These are phyloP conservation scores for Geophilus truncorum DNA, from an alignment of 2,888 invertebrate genomes.

Conservation along the genomic window DNA sequence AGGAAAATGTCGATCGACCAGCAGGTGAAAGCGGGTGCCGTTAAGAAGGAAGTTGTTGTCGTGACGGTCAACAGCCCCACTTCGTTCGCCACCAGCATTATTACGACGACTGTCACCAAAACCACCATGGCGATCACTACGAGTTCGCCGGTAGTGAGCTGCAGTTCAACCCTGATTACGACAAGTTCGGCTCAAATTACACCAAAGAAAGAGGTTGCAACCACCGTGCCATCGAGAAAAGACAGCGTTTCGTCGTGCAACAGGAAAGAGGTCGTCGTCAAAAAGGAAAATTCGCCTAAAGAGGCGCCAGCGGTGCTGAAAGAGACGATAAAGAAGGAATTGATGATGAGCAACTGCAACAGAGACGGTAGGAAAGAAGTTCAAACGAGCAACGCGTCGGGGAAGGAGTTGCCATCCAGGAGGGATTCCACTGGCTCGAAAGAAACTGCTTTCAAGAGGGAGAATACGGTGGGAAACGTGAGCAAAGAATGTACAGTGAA, in stretches of 20 bases:
- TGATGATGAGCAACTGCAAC: slow-evolving; percentile 31
- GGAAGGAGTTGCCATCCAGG: slow-evolving; percentile 29
- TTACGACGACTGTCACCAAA: slow-evolving; percentile 1
- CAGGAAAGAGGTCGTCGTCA: slow-evolving; percentile 27
- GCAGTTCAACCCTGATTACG: not conserved
- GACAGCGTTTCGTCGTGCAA: not conserved
- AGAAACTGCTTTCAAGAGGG: slow-evolving; percentile 34
- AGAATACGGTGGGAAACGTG: slow-evolving; percentile 23
- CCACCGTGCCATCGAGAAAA: not conserved
- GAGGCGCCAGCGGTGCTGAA: not conserved
- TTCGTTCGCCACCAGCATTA: not conserved
- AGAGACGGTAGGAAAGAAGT: slow-evolving; percentile 18
- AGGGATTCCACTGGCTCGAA: slow-evolving; percentile 28
- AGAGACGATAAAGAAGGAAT: slow-evolving; percentile 29
- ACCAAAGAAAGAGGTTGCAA: slow-evolving; percentile 6
- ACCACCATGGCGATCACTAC: not conserved
- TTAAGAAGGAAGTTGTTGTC: not conserved
- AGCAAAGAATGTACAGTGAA: slow-evolving; percentile 36
- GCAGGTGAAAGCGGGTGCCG: not conserved
- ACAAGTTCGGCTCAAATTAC: not conserved
- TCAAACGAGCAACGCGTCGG: not conserved
- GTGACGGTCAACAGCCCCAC: not conserved
- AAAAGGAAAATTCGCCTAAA: not conserved
- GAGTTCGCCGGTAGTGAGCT: not conserved
- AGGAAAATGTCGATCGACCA: not conserved